These are phyloP conservation scores for Watsonalla cultraria DNA, from an alignment of 2,888 invertebrate species.

Conservation along the genomic window DNA sequence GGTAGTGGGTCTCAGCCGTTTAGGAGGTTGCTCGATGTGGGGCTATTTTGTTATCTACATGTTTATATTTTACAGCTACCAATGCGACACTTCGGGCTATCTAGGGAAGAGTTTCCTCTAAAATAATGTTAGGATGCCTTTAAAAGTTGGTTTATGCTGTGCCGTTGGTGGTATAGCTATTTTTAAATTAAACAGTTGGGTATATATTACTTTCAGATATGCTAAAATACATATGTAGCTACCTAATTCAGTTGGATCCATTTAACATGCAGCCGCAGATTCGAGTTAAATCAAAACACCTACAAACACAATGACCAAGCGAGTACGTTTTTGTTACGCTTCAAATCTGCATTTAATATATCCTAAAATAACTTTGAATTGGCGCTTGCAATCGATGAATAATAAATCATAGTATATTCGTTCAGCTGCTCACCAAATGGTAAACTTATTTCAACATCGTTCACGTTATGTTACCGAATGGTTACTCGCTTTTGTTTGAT, in stretches of 20 bases:
- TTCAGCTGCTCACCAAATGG: slow-evolving; percentile 31
- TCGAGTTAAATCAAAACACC: slow-evolving; percentile 14
- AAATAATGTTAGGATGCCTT: not conserved
- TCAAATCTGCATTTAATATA: slow-evolving; percentile 11
- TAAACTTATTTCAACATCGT: slow-evolving; percentile 39
- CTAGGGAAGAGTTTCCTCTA: slow-evolving; percentile 6
- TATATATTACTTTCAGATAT: too few relatives aligned
- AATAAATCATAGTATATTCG: slow-evolving; percentile 28
- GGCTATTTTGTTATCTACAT: slow-evolving; percentile 39
- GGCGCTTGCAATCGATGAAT: slow-evolving; percentile 32
- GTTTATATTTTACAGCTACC: slow-evolving; percentile 44
- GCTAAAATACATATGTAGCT: not conserved
- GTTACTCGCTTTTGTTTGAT: slow-evolving; percentile 49
- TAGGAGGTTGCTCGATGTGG: slow-evolving; percentile 45
- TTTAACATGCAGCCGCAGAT: not conserved
- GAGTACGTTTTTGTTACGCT: slow-evolving; percentile 13
- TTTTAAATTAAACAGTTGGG: too few relatives aligned
- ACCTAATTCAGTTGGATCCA: not conserved
- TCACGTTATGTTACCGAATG: slow-evolving; percentile 38
- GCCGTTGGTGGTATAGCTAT: too few relatives aligned
- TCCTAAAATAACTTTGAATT: slow-evolving; percentile 18
- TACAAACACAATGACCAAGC: slow-evolving; percentile 7
- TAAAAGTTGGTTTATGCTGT: too few relatives aligned
- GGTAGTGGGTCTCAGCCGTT: slow-evolving; percentile 52
- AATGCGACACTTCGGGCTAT: slow-evolving; percentile 27